Evolutionary conservation across 2,113 vertebrate species (phyloP), one percentile per base, ranked within the genome.

Genomic region (Fregetta grallaria): DNA sequence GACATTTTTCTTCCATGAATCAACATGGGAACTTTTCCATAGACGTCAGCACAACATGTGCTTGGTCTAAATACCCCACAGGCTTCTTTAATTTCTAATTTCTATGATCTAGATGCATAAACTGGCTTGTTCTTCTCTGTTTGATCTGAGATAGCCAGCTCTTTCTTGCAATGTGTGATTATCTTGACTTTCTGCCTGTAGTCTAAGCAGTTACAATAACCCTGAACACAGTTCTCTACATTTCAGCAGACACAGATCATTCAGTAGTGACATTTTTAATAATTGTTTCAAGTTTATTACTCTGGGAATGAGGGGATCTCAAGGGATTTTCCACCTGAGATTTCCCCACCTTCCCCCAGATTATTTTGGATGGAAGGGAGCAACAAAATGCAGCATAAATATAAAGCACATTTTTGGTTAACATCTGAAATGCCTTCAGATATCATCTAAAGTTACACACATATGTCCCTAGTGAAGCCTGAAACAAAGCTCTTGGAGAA

Each of bases 401-500:
- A 90, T 70, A 80, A 96, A 96, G 81, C 91, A 97, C 71, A 86
- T 95, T 97, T 96, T 95, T 96, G 95, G 94, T 94, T 90, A 90
- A 70, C 81, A 45, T 95, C 67, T 93, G 87, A 97, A 97, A 95
- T 96, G 87, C 93, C 78, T 97, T 97, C 89, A 96, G 95, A 96
- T 95, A 96, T 95, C 91, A 95, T 96, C 93, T 95, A 93, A 95
- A 92, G 94, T 96, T 97, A 96, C 91, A 94, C 70, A 81, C 77
- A 71, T 67, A 63, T 40, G 87, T 97, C 96, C 92, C 93, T 85
- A 96, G 87, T 94, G 94, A 96, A 96, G 94, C 77, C 87, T 90
- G 85, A 97, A 95, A 95, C 94, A 96, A 97, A 96, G 94, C 93
- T 96, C 84, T 94, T 4, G 7, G 93, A 97, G 94, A 94, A 96